Conservation (phyloP, 2,888 invertebrate genomes). For the Eucriotettix oculatus region DNA sequence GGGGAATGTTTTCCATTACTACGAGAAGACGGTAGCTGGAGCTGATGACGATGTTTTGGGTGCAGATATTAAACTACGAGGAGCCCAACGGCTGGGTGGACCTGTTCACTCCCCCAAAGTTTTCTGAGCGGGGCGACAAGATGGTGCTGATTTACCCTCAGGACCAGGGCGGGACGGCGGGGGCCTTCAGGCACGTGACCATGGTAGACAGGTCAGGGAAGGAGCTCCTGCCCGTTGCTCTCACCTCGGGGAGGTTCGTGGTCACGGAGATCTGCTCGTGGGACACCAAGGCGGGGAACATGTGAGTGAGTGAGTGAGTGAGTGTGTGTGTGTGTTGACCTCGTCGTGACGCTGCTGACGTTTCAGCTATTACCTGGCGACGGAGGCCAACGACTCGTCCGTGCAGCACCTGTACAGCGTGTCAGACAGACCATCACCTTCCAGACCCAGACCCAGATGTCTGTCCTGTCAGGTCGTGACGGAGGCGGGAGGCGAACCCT, state of each 20-base stretch:
- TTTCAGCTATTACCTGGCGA: conserved; percentile 71
- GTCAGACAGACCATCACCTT: conserved; percentile 27
- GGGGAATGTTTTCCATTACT: no score
- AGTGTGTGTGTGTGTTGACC: neutral
- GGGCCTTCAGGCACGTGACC: conserved; percentile 20
- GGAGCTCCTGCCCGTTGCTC: conserved; percentile 34
- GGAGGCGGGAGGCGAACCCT: conserved; percentile 31
- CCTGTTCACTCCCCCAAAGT: conserved; percentile 50
- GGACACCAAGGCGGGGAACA: conserved; percentile 43
- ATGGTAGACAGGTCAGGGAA: conserved; percentile 26
- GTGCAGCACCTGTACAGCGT: conserved; percentile 68
- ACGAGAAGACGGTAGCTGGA: no score
- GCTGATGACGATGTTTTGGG: neutral
- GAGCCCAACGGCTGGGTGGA: conserved; percentile 61
- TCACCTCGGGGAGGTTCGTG: conserved; percentile 48
- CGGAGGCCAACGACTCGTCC: conserved; percentile 53
- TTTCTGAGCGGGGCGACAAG: conserved; percentile 46
- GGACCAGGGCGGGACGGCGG: conserved; percentile 33
- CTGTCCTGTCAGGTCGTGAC: conserved; percentile 53
- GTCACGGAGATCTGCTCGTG: conserved; percentile 59
- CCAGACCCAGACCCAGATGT: conserved; percentile 33
- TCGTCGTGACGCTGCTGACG: no score
- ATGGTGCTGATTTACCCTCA: conserved; percentile 61
- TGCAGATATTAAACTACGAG: conserved; percentile 5
- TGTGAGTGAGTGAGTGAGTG: conserved; percentile 35